Conservation (phyloP, 2,797 vertebrate genomes). For the Crypturellus tataupa region DNA sequence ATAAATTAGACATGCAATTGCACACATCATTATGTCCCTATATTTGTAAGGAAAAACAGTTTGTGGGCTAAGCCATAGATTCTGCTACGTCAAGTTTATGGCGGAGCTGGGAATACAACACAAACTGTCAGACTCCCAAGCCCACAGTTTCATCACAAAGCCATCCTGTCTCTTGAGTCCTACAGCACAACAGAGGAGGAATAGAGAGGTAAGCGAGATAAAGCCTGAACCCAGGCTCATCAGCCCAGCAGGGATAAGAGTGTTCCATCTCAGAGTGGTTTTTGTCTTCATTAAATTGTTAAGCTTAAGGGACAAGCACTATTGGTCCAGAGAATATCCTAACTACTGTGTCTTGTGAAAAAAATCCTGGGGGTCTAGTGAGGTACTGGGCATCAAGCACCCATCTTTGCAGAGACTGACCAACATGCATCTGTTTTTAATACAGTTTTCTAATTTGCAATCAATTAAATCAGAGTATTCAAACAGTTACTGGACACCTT, state of each 20-base stretch:
- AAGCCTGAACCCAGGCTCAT: neutral
- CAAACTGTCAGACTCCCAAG: neutral
- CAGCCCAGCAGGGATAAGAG: neutral
- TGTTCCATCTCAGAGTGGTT: neutral
- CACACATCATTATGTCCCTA: neutral
- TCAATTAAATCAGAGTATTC: neutral
- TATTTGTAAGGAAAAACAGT: neutral
- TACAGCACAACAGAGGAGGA: neutral
- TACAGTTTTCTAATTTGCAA: neutral
- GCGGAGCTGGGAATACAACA: slow-evolving; percentile 10
- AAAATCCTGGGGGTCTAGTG: neutral
- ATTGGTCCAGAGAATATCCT: neutral
- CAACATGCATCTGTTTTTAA: neutral
- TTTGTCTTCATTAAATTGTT: neutral
- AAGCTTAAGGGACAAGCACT: neutral
- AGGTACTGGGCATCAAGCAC: neutral
- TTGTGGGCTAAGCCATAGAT: neutral
- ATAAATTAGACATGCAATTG: slow-evolving; percentile 31
- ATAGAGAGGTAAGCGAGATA: neutral
- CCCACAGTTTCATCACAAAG: neutral
- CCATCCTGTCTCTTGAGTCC: neutral
- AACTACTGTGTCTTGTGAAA: neutral
- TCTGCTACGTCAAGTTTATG: neutral
- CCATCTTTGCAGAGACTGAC: neutral
- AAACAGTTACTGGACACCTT: neutral